Percentiles rank a stretch among this genome's conserved stretches.
phyloP scores from a whole-genome alignment of 2,113 vertebrate species.

The Neolamprologus falcicula region DNA sequence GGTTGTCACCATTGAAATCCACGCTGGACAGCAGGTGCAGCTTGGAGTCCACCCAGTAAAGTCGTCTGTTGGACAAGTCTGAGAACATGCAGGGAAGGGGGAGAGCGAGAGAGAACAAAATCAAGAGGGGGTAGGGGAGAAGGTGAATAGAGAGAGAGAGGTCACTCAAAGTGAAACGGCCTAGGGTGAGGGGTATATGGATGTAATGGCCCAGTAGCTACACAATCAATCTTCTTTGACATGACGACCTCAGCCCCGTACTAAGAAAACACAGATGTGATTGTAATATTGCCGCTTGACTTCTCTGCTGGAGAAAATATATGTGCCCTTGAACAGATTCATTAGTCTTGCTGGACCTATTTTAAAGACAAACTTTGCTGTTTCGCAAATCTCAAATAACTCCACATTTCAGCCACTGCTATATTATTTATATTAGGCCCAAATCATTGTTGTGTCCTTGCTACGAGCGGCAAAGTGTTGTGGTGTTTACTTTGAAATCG shows the following conservation, averaged over 20 bases:
- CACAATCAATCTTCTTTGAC: conserved; percentile 59
- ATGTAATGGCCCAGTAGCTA: conserved; percentile 39
- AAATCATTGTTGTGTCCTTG: background rate
- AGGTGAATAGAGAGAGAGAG: conserved; percentile 8
- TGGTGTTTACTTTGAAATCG: background rate
- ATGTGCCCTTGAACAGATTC: conserved; percentile 37
- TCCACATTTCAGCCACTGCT: background rate
- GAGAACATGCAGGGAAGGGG: conserved; percentile 16
- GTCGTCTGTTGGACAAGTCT: conserved; percentile 90
- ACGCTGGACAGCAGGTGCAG: conserved; percentile 92
- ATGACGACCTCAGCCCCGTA: conserved; percentile 17
- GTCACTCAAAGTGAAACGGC: conserved; percentile 40
- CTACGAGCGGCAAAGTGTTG: background rate
- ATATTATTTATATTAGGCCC: background rate
- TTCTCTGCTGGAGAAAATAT: conserved; percentile 5
- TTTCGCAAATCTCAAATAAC: background rate
- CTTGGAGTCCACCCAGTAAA: conserved; percentile 99
- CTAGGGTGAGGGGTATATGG: conserved; percentile 45
- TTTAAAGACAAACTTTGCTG: background rate
- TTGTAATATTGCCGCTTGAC: conserved; percentile 49
- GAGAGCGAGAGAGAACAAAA: background rate
- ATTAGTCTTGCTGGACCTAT: conserved; percentile 25
- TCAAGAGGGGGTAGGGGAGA: background rate
- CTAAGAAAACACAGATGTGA: conserved; percentile 51
- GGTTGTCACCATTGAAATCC: conserved; percentile 87